Conservation (phyloP, 1,140 invertebrate species). For the Megalopta genalis region DNA sequence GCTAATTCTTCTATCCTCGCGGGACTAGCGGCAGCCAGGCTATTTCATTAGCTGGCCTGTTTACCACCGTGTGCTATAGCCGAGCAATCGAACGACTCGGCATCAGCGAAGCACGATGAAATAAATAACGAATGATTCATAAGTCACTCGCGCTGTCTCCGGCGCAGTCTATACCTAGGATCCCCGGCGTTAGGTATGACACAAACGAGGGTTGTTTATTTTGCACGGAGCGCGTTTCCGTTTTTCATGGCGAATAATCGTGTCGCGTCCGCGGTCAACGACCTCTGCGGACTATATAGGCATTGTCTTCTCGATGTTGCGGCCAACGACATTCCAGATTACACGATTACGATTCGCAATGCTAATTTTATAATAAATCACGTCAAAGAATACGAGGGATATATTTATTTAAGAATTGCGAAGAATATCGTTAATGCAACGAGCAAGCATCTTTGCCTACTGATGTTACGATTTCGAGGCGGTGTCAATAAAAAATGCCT, state of each 20-base stretch:
- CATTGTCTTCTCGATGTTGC: too few species aligned
- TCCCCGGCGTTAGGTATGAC: neutral
- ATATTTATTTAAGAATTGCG: too few species aligned
- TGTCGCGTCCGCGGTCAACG: neutral
- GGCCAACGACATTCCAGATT: too few species aligned
- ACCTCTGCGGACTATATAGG: too few species aligned
- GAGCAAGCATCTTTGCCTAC: too few species aligned
- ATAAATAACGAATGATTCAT: constrained; percentile 45
- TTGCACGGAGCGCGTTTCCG: neutral
- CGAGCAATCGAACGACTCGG: constrained; percentile 48
- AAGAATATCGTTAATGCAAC: too few species aligned
- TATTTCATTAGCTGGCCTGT: constrained; percentile 44
- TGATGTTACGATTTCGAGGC: too few species aligned
- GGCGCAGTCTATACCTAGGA: neutral
- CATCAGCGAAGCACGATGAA: constrained; percentile 22
- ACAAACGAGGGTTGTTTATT: neutral
- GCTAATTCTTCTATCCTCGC: constrained; percentile 28
- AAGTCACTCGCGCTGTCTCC: constrained; percentile 11
- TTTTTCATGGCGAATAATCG: neutral
- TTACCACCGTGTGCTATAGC: constrained; percentile 33
- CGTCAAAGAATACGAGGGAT: too few species aligned
- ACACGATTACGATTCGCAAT: too few species aligned
- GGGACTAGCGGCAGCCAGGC: neutral
- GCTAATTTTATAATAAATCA: too few species aligned
- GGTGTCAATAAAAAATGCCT: too few species aligned